Evolutionary conservation across 2,888 invertebrate genomes (phyloP), one percentile per base, ranked within the genome.

Genomic region (Gandaritis pyraliata): DNA sequence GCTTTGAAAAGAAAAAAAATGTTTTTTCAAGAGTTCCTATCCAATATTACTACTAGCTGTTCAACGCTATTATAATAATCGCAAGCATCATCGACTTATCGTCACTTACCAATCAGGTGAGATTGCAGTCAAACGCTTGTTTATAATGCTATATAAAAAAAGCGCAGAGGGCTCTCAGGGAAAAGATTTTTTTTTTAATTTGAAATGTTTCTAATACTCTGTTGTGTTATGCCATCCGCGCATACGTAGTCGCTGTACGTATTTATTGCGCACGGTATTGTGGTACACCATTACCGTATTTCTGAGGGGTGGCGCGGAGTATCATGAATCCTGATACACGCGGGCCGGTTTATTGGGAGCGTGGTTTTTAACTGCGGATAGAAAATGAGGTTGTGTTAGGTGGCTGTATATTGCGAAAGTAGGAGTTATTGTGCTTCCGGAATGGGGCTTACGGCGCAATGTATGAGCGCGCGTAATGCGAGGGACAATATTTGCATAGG

Each of bases 191-290:
- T 33, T 33, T 33, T 33, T 43, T 16, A 0, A 43, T 16, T 16
- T 11, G 16, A 13, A 48, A 39, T 11, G 29, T 23, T 56, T 15
- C 13, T 33, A 33, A 23, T 29, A 50, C 48, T 29, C 38, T 33
- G 51, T 41, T 41, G 30, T 53, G 52, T 57, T 57, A 57, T 53
- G 12, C 53, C 50, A 54, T 47, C 41, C 51, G 51, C 46, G 86
- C 85, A 83, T 86, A 85, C 85, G 85, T 83, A 83, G 82, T 76
- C 77, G 85, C 81, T 43, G 86, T 87, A 88, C 81, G 84, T 90
- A 91, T 91, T 92, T 92, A 92, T 90, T 84, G 88, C 82, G 83
- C 86, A 89, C 86, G 86, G 90, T 90, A 91, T 90, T 91, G 91
- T 90, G 87, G 87, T 85, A 80, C 87, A 85, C 86, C 89, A 87